A percentile compares a stretch with the other conserved stretches of the same genome.
Evolutionary conservation across 1,140 invertebrate genomes (phyloP).

Genomic region (Drosophila bocqueti): DNA sequence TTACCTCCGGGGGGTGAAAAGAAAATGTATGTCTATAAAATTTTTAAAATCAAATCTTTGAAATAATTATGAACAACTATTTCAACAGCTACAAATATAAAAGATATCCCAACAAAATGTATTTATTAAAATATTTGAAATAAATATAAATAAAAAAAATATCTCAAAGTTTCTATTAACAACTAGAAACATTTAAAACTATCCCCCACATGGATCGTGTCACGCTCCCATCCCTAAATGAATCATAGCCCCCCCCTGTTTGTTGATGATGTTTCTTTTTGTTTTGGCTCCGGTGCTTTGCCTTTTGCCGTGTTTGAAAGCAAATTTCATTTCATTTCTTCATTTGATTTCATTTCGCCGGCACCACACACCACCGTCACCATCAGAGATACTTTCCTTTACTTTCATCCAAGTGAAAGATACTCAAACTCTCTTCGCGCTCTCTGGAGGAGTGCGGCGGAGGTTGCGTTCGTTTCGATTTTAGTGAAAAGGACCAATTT

Average conservation of each 20-base stretch:
- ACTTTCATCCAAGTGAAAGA: constrained; percentile 83
- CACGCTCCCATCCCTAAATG: constrained; percentile 8
- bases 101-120: too few relatives aligned
- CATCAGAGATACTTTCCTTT: constrained; percentile 71
- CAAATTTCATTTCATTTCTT: constrained; percentile 83
- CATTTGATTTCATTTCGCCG: constrained; percentile 77
- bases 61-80: too few relatives aligned
- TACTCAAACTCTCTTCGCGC: constrained; percentile 47
- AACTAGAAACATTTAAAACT: neutral
- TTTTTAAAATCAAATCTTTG: too few relatives aligned
- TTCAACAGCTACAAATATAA: too few relatives aligned
- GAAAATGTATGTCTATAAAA: too few relatives aligned
- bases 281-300: constrained; percentile 53
- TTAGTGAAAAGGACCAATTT: constrained; percentile 79
- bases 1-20: too few relatives aligned
- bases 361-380: constrained; percentile 15
- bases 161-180: neutral
- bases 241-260: constrained; percentile 15
- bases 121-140: neutral
- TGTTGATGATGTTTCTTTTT: constrained; percentile 28
- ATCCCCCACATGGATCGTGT: neutral
- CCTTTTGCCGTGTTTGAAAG: constrained; percentile 64
- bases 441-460: constrained; percentile 26
- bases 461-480: constrained; percentile 57
- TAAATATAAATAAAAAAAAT: neutral